phyloP scores from a whole-genome alignment of 1,140 invertebrate species.

The Panonychus citri region DNA sequence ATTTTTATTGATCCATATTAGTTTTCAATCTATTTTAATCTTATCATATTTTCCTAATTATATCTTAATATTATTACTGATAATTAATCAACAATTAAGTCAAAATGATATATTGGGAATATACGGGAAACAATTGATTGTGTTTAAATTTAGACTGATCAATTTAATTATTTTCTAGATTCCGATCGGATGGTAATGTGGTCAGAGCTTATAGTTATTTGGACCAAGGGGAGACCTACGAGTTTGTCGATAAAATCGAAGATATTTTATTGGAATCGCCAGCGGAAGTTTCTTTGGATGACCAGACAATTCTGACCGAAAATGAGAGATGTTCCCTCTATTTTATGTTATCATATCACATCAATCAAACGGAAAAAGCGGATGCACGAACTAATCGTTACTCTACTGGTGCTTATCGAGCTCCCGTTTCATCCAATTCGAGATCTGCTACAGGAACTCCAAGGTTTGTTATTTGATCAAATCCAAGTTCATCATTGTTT shows the following conservation, averaged over 20 bases:
- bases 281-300: neutral
- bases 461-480: no score
- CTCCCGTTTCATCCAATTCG: no score
- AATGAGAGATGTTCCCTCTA: slow-evolving; percentile 7
- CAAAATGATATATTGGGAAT: no score
- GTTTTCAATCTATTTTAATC: no score
- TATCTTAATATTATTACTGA: neutral
- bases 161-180: neutral
- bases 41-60: no score
- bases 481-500: no score
- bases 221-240: neutral
- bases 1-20: no score
- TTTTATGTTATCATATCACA: slow-evolving; percentile 8
- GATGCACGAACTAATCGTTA: neutral
- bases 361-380: neutral
- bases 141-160: neutral
- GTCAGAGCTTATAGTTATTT: neutral
- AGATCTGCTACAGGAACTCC: no score
- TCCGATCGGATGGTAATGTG: neutral
- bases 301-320: neutral
- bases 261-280: neutral
- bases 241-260: neutral
- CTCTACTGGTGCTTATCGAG: no score
- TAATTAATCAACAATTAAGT: no score
- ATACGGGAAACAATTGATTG: no score